Evolutionary conservation across 92 coral and sea anemone genomes (phyloP), one percentile per base, ranked within the genome.

Genomic region (Anthopleura xanthogrammica): DNA sequence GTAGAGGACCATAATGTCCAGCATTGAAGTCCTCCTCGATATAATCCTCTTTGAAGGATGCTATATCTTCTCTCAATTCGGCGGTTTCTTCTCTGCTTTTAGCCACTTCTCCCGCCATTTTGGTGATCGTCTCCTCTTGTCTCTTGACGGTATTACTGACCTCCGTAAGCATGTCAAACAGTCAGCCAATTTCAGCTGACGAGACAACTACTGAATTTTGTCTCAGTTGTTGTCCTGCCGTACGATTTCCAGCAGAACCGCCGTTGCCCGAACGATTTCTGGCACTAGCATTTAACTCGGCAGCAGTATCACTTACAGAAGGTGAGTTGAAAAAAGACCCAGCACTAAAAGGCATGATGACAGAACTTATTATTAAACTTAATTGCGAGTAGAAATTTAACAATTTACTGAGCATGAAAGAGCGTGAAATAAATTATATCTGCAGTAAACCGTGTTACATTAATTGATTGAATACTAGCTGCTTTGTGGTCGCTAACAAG

Each of bases 1-100:
- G 71, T 19, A 64, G 71, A 64, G 71, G 71, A 19, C 71, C 71
- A 64, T 64, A 64, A 64, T 64, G 71, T 29, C 71, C 71, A 64
- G 29, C 71, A 22, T 29, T 12, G 16, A 14, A 29, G 19, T 64
- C 71, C 19, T 64, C 71, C 19, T 64, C 71, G 39, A 8, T 29
- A 3, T 64, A 4, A 7, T 29, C 29, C 19, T 64, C 39, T 4
- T 64, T 64, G 29, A 6, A 64, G 5, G 71, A 19, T 4, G 71
- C 71, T 4, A 64, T 64, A 8, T 64, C 71, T 64, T 64, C 71
- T 29, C 71, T 64, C 19, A 64, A 10, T 17, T 64, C 71, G 4
- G 71, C 71, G 24, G 71, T 64, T 29, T 64, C 71, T 64, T 64
- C 8, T 4, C 19, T 6, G 36, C 71, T 19, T 64, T 64, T 64